Evolutionary conservation across 2,113 vertebrate species (phyloP).

Genomic region (Scartelaos histophorus): DNA sequence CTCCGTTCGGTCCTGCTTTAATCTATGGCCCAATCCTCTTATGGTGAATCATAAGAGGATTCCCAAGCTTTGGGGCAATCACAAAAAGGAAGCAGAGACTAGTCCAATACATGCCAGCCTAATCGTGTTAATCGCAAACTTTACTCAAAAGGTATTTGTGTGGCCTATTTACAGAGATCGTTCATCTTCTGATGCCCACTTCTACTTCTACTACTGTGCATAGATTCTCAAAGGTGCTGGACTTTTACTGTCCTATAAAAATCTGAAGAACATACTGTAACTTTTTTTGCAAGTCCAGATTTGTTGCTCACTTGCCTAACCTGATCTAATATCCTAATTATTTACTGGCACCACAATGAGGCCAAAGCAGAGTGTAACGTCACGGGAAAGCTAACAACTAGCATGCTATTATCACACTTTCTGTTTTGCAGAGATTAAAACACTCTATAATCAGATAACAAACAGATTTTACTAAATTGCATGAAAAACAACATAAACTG

Average conservation of each 20-base stretch:
- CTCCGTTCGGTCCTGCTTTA: conserved; percentile 35
- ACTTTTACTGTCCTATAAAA: neutral
- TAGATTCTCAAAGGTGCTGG: neutral
- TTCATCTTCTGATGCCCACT: neutral
- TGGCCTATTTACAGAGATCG: neutral
- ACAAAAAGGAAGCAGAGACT: conserved; percentile 20
- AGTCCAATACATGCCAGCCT: conserved; percentile 10
- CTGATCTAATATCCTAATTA: too few relatives aligned
- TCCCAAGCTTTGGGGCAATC: conserved; percentile 30
- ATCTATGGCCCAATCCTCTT: conserved; percentile 55
- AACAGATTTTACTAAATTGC: too few relatives aligned
- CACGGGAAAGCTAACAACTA: too few relatives aligned
- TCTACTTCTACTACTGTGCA: neutral
- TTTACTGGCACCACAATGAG: too few relatives aligned
- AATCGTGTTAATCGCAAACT: conserved; percentile 19
- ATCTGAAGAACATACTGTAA: too few relatives aligned
- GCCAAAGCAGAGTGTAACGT: too few relatives aligned
- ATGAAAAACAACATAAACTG: too few relatives aligned
- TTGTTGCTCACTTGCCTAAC: too few relatives aligned
- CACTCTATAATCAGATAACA: too few relatives aligned
- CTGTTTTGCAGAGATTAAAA: too few relatives aligned
- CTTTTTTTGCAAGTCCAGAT: too few relatives aligned
- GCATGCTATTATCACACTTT: too few relatives aligned
- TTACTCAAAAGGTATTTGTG: conserved; percentile 3
- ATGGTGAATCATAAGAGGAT: conserved; percentile 47